Evolutionary conservation across 2,797 vertebrate species (phyloP).

Genomic region (Propithecus perrieri): DNA sequence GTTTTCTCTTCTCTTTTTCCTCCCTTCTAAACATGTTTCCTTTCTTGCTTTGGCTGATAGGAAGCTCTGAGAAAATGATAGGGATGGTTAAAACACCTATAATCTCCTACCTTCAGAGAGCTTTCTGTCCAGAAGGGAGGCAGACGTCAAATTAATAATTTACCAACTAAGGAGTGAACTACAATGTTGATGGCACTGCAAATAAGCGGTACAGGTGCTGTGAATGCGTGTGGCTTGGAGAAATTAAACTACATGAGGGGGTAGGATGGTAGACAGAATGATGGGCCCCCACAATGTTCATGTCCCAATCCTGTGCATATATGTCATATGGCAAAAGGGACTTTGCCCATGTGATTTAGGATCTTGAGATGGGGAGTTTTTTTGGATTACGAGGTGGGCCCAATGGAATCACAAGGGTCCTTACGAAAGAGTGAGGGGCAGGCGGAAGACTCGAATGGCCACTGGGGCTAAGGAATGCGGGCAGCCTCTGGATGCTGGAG

Average conservation of each 20-base stretch:
- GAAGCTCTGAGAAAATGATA: not conserved
- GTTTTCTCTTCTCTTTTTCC: not conserved
- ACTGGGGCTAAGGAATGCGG: fast-evolving
- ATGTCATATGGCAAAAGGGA: not conserved
- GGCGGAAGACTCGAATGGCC: not conserved
- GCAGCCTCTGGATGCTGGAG: not conserved
- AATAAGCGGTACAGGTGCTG: not conserved
- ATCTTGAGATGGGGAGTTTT: not conserved
- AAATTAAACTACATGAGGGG: not conserved
- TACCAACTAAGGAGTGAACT: not conserved
- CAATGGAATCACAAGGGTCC: not conserved
- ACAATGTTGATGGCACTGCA: not conserved
- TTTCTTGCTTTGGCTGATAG: not conserved
- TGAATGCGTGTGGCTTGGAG: not conserved
- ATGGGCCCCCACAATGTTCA: not conserved
- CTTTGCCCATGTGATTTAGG: not conserved
- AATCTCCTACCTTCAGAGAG: not conserved
- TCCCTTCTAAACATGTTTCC: not conserved
- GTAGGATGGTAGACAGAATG: not conserved
- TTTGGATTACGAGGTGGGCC: not conserved
- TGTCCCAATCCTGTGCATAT: no score
- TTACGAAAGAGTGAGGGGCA: not conserved
- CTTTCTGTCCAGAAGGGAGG: not conserved
- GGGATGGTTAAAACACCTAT: not conserved
- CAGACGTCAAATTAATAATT: not conserved